Conservation (phyloP, 2,113 vertebrate species). For the Odontophorus gujanensis region DNA sequence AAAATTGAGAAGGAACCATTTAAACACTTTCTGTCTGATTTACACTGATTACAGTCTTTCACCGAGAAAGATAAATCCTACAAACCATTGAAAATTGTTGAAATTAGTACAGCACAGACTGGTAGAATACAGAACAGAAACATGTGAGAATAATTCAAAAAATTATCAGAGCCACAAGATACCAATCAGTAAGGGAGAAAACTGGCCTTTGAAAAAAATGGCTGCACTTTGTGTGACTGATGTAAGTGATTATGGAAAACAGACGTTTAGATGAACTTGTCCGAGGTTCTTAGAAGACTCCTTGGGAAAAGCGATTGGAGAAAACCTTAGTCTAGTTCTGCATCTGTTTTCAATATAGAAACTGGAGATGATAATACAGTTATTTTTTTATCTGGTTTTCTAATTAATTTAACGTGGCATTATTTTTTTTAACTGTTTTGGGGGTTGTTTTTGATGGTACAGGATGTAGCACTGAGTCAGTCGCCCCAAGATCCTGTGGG, state of each 20-base stretch:
- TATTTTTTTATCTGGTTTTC: not conserved
- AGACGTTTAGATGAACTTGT: not conserved
- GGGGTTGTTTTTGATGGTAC: not conserved
- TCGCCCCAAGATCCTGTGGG: slow-evolving; percentile 85
- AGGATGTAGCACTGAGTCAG: slow-evolving; percentile 80
- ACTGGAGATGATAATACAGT: not conserved
- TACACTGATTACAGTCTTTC: not conserved
- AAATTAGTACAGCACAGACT: not conserved
- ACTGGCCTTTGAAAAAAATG: not conserved
- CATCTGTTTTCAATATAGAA: not conserved
- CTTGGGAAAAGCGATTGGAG: not conserved
- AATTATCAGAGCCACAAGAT: not conserved
- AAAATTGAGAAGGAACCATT: not conserved
- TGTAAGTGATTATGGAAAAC: not conserved
- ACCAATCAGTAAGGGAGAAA: not conserved
- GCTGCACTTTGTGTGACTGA: not conserved
- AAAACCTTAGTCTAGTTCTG: not conserved
- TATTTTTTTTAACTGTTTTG: not conserved
- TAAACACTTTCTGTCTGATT: not conserved
- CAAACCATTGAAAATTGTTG: not conserved
- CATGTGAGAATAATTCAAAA: not conserved
- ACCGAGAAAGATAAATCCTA: not conserved
- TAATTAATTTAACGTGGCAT: not conserved
- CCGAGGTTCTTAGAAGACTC: accelerated
- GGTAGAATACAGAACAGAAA: not conserved